Percentiles rank a stretch among this genome's conserved stretches.
These are phyloP conservation scores for Phaethornis superciliosus DNA, from an alignment of 2,113 vertebrate genomes.

Conservation along the genomic window DNA sequence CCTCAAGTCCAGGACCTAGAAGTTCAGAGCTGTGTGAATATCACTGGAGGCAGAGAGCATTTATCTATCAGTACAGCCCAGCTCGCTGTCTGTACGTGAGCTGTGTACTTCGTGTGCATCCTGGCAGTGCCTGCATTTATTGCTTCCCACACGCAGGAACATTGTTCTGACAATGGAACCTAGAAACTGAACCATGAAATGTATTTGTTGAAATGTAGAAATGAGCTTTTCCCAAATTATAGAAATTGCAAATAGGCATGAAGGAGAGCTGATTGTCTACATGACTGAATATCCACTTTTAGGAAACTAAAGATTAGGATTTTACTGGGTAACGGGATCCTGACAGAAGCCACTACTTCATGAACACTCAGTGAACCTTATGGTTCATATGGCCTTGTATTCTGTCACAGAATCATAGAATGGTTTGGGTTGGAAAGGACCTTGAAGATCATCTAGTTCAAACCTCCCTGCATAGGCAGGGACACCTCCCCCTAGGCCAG, in stretches of 20 bases:
- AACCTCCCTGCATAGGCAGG: no score
- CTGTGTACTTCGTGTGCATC: neutral
- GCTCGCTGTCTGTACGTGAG: neutral
- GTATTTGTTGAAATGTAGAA: constrained; percentile 8
- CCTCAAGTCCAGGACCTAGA: neutral
- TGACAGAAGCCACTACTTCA: neutral
- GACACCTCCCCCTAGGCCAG: no score
- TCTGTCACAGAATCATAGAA: no score
- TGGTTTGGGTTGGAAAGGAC: no score
- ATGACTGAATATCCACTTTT: constrained; percentile 10
- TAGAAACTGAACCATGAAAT: constrained; percentile 10
- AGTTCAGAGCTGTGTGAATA: neutral
- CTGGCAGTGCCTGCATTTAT: neutral
- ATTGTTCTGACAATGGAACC: constrained; percentile 7
- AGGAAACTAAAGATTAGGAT: neutral
- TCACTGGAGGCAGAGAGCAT: neutral
- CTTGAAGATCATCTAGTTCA: no score
- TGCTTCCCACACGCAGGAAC: neutral
- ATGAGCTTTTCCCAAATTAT: constrained; percentile 38
- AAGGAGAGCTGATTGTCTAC: constrained; percentile 21
- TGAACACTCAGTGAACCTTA: neutral
- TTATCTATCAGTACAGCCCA: neutral
- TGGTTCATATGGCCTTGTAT: neutral
- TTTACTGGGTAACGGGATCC: constrained; percentile 1
- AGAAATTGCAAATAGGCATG: constrained; percentile 2